phyloP scores from a whole-genome alignment of 2,113 vertebrate species.

The Lontra canadensis region DNA sequence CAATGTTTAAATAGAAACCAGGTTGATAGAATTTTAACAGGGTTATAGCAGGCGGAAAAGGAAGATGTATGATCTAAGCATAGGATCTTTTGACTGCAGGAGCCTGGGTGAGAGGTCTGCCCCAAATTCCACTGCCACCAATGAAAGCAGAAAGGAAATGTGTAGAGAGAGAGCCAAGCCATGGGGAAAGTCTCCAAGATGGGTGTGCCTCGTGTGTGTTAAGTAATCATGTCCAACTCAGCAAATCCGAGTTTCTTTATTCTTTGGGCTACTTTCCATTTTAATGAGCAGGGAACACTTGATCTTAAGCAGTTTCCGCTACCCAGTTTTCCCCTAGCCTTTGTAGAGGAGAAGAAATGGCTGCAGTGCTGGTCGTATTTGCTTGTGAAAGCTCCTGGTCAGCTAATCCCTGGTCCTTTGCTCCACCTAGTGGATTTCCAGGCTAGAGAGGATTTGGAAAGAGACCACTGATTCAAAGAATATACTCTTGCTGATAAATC shows the following conservation, averaged over 20 bases:
- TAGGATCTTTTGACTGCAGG: constrained; percentile 15
- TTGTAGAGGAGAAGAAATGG: neutral
- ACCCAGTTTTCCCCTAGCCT: neutral
- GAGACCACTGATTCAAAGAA: neutral
- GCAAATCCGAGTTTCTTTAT: constrained; percentile 55
- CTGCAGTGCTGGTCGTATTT: neutral
- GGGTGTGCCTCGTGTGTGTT: constrained; percentile 54
- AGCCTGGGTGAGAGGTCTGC: constrained; percentile 40
- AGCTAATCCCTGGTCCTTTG: constrained; percentile 34
- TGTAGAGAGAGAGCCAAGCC: neutral
- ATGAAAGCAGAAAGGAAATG: constrained; percentile 59
- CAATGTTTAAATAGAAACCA: constrained; percentile 55
- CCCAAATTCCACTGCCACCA: constrained; percentile 64
- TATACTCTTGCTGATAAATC: neutral
- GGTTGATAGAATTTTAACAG: neutral
- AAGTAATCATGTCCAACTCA: constrained; percentile 36
- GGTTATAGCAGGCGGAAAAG: neutral
- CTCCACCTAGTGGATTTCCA: constrained; percentile 71
- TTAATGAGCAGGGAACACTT: constrained; percentile 36
- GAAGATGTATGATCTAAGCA: neutral
- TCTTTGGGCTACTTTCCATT: constrained; percentile 40
- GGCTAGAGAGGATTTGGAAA: neutral
- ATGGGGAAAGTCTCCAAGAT: constrained; percentile 28
- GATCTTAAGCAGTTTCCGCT: constrained; percentile 44
- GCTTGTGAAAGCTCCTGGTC: neutral